phyloP scores from a whole-genome alignment of 30 jellyfish, hydroid and myxozoan genomes.

The Chironex yamaguchii region DNA sequence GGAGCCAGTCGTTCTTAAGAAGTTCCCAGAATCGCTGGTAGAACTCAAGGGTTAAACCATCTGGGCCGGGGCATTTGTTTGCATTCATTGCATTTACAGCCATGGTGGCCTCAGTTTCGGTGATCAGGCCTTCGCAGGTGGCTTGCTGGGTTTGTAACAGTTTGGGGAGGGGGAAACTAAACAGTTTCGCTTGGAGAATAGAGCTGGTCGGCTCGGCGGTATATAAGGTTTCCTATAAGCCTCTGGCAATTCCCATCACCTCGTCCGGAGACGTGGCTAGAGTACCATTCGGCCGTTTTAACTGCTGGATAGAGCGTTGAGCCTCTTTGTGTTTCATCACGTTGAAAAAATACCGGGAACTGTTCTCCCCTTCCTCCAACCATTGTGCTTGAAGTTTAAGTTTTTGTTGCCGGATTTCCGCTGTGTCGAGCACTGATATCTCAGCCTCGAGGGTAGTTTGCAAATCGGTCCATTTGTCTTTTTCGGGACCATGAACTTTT shows the following conservation, averaged over 20 bases:
- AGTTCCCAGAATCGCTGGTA: neutral
- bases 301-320: neutral
- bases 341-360: neutral
- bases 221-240: neutral
- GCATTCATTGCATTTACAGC: neutral
- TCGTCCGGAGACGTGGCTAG: neutral
- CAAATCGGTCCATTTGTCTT: neutral
- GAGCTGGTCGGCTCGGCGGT: constrained; percentile 15
- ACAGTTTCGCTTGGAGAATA: neutral
- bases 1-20: neutral
- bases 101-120: neutral
- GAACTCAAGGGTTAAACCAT: neutral
- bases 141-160: neutral
- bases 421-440: neutral
- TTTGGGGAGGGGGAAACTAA: neutral
- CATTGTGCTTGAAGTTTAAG: constrained; percentile 15
- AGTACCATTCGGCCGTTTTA: neutral
- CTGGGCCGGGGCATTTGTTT: constrained; percentile 8
- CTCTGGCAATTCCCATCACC: constrained; percentile 4
- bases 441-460: neutral
- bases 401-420: constrained; percentile 5
- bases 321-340: constrained; percentile 10
- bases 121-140: constrained; percentile 5
- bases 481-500: constrained; percentile 1
- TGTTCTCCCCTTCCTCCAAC: constrained; percentile 35